Conservation (phyloP, 2,113 vertebrate genomes). For the Mixornis gularis region DNA sequence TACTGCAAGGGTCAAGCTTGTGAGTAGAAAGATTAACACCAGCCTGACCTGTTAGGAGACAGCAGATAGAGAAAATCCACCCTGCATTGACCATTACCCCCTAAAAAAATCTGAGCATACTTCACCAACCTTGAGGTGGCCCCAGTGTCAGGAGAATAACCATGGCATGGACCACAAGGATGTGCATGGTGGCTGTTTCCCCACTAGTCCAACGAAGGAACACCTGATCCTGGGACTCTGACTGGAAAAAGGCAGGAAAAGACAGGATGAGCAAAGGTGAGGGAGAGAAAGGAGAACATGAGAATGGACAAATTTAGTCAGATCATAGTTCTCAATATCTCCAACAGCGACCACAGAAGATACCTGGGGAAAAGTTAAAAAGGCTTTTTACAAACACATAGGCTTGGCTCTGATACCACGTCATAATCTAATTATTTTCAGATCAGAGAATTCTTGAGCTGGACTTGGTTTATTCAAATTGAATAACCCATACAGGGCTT, state of each 20-base stretch:
- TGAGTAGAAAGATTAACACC: neutral
- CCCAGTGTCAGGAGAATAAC: constrained; percentile 94
- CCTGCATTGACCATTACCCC: neutral
- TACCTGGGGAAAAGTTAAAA: neutral
- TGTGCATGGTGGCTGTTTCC: constrained; percentile 97
- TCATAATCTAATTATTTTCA: neutral
- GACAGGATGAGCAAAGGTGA: neutral
- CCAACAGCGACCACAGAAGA: neutral
- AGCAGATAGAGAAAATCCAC: neutral
- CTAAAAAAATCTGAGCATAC: neutral
- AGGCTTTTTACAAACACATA: neutral
- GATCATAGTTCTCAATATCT: neutral
- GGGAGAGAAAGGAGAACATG: neutral
- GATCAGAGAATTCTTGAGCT: neutral
- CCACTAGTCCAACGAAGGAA: constrained; percentile 95
- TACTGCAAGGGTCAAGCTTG: neutral
- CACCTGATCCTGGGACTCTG: constrained; percentile 96
- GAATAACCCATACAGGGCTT: neutral
- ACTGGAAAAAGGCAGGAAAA: constrained; percentile 64
- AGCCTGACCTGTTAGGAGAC: neutral
- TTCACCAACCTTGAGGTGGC: constrained; percentile 83
- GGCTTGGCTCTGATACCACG: neutral
- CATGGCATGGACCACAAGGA: constrained; percentile 96
- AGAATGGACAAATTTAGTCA: neutral
- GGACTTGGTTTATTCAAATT: neutral